A percentile compares a stretch with the other conserved stretches of the same genome.
These are phyloP conservation scores for Pachliopta kotzebuea DNA, from an alignment of 2,888 invertebrate species.

Conservation along the genomic window DNA sequence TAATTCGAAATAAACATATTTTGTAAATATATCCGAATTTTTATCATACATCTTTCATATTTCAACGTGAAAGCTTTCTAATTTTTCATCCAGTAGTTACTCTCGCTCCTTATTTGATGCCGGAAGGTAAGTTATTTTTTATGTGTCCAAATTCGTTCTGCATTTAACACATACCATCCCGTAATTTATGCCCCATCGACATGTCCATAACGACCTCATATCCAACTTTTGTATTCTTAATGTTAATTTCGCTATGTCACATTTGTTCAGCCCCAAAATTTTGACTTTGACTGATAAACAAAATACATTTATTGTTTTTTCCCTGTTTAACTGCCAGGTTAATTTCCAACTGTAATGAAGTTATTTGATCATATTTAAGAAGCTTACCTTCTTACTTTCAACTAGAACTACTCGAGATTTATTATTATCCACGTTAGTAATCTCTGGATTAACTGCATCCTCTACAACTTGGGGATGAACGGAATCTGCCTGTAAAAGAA, in stretches of 20 bases:
- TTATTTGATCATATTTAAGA: too few species aligned
- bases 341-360: too few species aligned
- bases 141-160: background rate
- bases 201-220: conserved; percentile 25
- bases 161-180: conserved; percentile 5
- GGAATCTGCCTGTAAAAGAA: conserved; percentile 18
- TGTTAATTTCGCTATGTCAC: too few species aligned
- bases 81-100: too few species aligned
- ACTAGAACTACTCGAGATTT: conserved; percentile 6
- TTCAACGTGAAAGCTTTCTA: too few species aligned
- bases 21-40: background rate
- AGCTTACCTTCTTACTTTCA: conserved; percentile 6
- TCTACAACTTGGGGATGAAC: conserved; percentile 2
- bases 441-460: background rate
- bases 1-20: conserved; percentile 2
- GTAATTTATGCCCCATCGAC: conserved; percentile 12
- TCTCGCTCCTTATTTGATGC: too few species aligned
- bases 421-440: conserved; percentile 5
- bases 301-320: too few species aligned
- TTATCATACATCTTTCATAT: conserved; percentile 9
- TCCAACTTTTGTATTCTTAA: background rate
- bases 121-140: background rate
- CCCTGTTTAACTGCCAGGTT: too few species aligned
- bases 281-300: too few species aligned
- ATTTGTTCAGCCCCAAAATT: too few species aligned